Percentiles rank a stretch among this genome's conserved stretches.
Conservation (phyloP, 2,888 invertebrate genomes). For the Eilema sororculum region DNA sequence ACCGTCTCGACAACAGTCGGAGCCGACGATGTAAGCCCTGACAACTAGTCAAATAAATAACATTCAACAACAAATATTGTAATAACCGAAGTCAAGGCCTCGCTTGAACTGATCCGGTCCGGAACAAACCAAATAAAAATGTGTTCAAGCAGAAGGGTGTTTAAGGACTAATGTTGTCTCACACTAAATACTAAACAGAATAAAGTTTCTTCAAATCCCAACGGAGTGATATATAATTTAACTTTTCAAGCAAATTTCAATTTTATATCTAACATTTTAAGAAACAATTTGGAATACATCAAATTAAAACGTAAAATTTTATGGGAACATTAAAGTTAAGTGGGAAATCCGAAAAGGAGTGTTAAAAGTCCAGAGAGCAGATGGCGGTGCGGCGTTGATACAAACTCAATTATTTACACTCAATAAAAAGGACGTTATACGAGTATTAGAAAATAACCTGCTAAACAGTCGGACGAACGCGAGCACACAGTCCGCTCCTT, state of each 20-base stretch:
- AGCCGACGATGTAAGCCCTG: constrained; percentile 67
- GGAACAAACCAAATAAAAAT: constrained; percentile 64
- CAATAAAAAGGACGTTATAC: constrained; percentile 86
- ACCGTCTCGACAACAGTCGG: constrained; percentile 62
- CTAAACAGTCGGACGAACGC: constrained; percentile 65
- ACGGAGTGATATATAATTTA: constrained; percentile 71
- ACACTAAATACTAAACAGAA: constrained; percentile 61
- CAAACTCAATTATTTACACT: constrained; percentile 87
- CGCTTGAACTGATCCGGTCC: constrained; percentile 54
- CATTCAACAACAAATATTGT: constrained; percentile 83
- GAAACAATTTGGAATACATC: constrained; percentile 58
- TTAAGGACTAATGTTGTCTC: constrained; percentile 67
- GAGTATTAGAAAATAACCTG: constrained; percentile 82
- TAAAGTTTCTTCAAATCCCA: constrained; percentile 72
- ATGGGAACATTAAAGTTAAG: constrained; percentile 84
- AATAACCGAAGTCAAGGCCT: constrained; percentile 69
- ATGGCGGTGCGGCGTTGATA: constrained; percentile 81
- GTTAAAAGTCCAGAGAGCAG: constrained; percentile 78
- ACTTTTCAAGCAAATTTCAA: constrained; percentile 54
- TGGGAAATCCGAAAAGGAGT: constrained; percentile 86
- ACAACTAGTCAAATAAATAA: constrained; percentile 81
- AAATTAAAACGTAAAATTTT: constrained; percentile 76
- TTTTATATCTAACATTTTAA: constrained; percentile 57
- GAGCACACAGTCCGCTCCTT: constrained; percentile 53
- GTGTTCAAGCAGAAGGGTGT: constrained; percentile 53